Conservation (phyloP, 2,888 invertebrate genomes). For the Ctenicera cuprea region DNA sequence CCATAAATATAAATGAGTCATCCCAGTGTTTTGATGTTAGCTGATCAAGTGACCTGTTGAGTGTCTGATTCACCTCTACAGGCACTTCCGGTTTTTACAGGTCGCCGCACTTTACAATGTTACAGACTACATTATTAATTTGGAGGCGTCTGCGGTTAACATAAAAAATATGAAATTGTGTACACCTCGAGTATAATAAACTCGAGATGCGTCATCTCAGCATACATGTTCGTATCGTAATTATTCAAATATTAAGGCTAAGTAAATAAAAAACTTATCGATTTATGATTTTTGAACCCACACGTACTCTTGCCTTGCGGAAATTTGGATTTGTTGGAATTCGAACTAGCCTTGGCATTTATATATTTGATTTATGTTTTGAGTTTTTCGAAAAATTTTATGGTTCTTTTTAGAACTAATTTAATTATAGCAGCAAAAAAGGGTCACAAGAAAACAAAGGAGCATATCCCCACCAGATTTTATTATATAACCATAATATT, state of each 20-base stretch:
- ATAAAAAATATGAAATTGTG: conserved; percentile 37
- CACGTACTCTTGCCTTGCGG: background rate
- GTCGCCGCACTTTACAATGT: conserved; percentile 56
- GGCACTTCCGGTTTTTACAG: conserved; percentile 58
- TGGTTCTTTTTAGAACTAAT: background rate
- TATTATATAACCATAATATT: too few species aligned
- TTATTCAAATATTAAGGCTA: conserved; percentile 36
- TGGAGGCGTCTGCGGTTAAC: conserved; percentile 51
- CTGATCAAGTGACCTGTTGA: conserved; percentile 54
- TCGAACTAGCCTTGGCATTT: conserved; percentile 17
- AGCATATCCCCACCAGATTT: too few species aligned
- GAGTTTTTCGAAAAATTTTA: background rate
- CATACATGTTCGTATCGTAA: conserved; percentile 6
- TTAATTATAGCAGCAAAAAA: background rate
- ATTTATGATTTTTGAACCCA: background rate
- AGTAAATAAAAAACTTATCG: conserved; percentile 23
- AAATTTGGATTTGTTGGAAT: background rate
- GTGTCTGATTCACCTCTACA: conserved; percentile 56
- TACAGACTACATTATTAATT: conserved; percentile 52
- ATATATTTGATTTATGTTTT: background rate
- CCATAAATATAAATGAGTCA: conserved; percentile 52
- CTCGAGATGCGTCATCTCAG: conserved; percentile 45
- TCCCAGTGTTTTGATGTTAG: conserved; percentile 51
- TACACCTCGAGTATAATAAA: conserved; percentile 44
- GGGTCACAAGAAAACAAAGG: too few species aligned